A percentile compares a stretch with the other conserved stretches of the same genome.
Evolutionary conservation across 1,140 invertebrate genomes (phyloP).

Genomic region (Drosophila varians): DNA sequence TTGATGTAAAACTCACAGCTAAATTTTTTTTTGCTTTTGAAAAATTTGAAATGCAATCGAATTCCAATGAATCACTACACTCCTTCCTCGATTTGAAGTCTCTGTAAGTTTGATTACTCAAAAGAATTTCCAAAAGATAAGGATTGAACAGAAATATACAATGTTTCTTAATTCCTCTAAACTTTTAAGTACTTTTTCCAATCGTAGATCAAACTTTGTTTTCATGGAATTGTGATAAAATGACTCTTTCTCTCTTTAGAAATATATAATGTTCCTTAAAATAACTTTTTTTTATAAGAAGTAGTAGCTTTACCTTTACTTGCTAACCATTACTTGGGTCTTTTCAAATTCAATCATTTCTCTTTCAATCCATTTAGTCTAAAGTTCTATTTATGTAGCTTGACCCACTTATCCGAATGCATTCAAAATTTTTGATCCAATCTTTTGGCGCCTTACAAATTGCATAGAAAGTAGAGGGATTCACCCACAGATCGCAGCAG

Average conservation of each 20-base stretch:
- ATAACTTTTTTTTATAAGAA: neutral
- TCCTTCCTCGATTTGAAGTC: neutral
- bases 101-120: neutral
- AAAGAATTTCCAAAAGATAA: neutral
- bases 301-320: too few relatives aligned
- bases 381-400: neutral
- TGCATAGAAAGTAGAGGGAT: constrained; percentile 48
- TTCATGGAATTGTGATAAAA: neutral
- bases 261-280: neutral
- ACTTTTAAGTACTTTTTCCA: neutral
- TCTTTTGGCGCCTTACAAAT: constrained; percentile 69
- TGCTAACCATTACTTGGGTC: too few relatives aligned
- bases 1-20: neutral
- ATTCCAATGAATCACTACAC: neutral
- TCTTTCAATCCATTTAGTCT: neutral
- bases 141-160: neutral
- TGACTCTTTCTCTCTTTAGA: neutral
- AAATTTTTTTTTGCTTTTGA: neutral
- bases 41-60: neutral
- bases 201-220: neutral
- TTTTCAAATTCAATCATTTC: neutral
- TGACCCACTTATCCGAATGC: constrained; percentile 48
- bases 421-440: constrained; percentile 37
- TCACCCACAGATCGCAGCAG: constrained; percentile 14
- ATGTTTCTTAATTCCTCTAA: neutral